Evolutionary conservation across 2,113 vertebrate genomes (phyloP).

Genomic region (Chaetops frenatus): DNA sequence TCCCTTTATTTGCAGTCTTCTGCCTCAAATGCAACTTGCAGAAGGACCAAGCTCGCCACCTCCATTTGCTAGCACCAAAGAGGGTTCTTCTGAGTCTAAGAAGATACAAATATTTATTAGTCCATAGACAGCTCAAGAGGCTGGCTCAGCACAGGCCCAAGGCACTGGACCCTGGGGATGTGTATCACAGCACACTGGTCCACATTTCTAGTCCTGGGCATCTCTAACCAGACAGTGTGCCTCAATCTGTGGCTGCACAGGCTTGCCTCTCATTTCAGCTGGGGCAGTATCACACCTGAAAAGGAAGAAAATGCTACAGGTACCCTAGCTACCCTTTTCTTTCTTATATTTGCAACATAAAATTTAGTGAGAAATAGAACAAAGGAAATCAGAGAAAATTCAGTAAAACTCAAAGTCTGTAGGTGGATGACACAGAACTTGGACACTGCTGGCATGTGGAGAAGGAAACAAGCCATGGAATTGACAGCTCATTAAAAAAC

Average conservation of each 20-base stretch:
- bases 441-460: neutral
- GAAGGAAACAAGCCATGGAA: neutral
- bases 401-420: neutral
- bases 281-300: neutral
- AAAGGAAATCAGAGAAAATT: neutral
- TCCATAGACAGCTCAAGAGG: neutral
- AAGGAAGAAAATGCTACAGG: neutral
- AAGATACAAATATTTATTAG: neutral
- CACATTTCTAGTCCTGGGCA: neutral
- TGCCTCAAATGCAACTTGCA: neutral
- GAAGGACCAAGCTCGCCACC: neutral
- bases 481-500: neutral
- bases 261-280: neutral
- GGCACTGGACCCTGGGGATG: neutral
- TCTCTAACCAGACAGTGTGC: neutral
- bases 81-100: neutral
- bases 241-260: rapidly evolving
- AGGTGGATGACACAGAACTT: neutral
- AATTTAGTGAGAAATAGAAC: neutral
- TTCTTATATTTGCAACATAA: neutral
- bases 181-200: neutral
- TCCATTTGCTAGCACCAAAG: neutral
- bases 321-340: neutral
- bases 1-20: neutral
- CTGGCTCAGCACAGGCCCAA: neutral